phyloP scores from a whole-genome alignment of 2,888 invertebrate species.

The Poecilus cupreus region DNA sequence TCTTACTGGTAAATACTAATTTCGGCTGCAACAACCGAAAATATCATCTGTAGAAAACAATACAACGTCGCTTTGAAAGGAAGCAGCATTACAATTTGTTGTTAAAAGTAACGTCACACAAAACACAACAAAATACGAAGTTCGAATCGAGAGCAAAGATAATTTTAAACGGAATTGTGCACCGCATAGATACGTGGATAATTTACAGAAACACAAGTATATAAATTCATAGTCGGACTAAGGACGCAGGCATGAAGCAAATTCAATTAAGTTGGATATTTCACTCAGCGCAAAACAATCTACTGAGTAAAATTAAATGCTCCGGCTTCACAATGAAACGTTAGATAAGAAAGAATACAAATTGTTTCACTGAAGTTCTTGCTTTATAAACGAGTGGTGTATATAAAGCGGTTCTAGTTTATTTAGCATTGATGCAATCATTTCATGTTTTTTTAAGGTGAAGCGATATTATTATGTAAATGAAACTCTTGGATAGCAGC shows the following conservation, averaged over 20 bases:
- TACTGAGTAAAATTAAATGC: constrained; percentile 10
- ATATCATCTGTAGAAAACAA: neutral
- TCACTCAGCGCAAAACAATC: constrained; percentile 30
- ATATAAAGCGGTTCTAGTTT: too few relatives aligned
- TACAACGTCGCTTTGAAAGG: neutral
- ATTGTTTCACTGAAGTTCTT: too few relatives aligned
- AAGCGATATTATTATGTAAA: too few relatives aligned
- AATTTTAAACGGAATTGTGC: constrained; percentile 24
- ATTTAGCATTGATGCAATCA: too few relatives aligned
- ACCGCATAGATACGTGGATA: constrained; percentile 15
- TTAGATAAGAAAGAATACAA: too few relatives aligned
- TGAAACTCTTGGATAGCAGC: too few relatives aligned
- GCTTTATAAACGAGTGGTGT: too few relatives aligned
- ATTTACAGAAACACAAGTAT: constrained; percentile 18
- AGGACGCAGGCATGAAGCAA: neutral
- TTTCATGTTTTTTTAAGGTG: too few relatives aligned
- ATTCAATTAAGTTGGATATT: constrained; percentile 20
- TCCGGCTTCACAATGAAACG: neutral
- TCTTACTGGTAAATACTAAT: too few relatives aligned
- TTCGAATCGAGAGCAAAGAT: neutral
- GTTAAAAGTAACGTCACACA: neutral
- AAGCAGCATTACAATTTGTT: neutral
- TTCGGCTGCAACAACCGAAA: neutral
- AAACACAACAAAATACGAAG: neutral
- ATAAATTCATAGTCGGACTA: constrained; percentile 4